Percentiles rank a stretch among this genome's conserved stretches.
phyloP scores from a whole-genome alignment of 1,140 invertebrate genomes.

The Spodoptera frugiperda region DNA sequence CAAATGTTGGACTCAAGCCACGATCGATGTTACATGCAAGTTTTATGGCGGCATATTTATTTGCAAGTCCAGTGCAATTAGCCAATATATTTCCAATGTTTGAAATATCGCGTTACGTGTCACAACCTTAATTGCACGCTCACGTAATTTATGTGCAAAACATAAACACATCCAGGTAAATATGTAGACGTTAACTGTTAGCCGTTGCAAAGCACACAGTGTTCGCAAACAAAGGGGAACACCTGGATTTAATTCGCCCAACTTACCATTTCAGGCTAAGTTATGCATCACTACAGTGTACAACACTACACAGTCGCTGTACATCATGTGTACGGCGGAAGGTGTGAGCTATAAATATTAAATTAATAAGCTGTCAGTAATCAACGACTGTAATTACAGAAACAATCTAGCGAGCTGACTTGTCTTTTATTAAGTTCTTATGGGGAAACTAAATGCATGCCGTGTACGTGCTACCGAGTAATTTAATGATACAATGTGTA shows the following conservation, averaged over 20 bases:
- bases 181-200: slow-evolving; percentile 25
- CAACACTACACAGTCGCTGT: not conserved
- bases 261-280: slow-evolving; percentile 8
- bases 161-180: slow-evolving; percentile 10
- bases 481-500: slow-evolving; percentile 46
- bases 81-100: slow-evolving; percentile 13
- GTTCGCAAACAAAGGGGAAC: slow-evolving; percentile 24
- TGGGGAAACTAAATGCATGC: slow-evolving; percentile 14
- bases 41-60: slow-evolving; percentile 13
- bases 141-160: slow-evolving; percentile 20
- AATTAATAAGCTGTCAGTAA: slow-evolving; percentile 14
- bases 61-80: slow-evolving; percentile 3
- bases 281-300: slow-evolving; percentile 8
- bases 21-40: not conserved
- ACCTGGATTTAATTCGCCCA: slow-evolving; percentile 9
- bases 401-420: slow-evolving; percentile 16
- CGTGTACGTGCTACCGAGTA: slow-evolving; percentile 19
- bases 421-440: slow-evolving; percentile 20
- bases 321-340: not conserved
- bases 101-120: slow-evolving; percentile 26
- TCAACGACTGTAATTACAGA: slow-evolving; percentile 12
- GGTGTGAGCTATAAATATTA: slow-evolving; percentile 17
- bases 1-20: not conserved
- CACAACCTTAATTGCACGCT: slow-evolving; percentile 18
- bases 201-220: slow-evolving; percentile 15